Conservation (phyloP, 1,140 invertebrate species). For the Danaus plexippus region DNA sequence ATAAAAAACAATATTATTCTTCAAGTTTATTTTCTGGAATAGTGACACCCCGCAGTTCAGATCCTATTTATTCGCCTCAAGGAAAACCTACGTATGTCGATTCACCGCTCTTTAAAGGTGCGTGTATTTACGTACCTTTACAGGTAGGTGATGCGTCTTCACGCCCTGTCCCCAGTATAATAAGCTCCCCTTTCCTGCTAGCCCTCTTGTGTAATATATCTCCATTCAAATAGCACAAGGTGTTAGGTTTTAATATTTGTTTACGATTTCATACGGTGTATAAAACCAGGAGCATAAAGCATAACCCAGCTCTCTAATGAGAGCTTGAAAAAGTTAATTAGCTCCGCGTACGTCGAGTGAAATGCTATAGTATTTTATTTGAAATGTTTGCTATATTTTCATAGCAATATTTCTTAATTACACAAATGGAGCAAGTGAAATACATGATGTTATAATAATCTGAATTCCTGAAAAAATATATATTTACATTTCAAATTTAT, state of each 20-base stretch:
- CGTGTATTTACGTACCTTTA: conserved; percentile 56
- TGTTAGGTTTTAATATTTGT: conserved; percentile 15
- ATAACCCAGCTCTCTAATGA: conserved; percentile 32
- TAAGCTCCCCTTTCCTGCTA: conserved; percentile 34
- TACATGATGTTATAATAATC: too few species aligned
- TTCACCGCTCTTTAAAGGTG: conserved; percentile 46
- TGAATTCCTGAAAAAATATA: too few species aligned
- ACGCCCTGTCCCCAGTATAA: conserved; percentile 38
- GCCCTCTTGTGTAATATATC: conserved; percentile 8
- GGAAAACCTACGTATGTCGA: conserved; percentile 33
- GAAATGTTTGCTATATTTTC: neutral
- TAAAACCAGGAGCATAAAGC: conserved; percentile 11
- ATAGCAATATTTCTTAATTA: too few species aligned
- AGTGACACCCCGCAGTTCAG: conserved; percentile 12
- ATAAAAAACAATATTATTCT: conserved; percentile 1
- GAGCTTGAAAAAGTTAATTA: conserved; percentile 19
- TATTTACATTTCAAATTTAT: too few species aligned
- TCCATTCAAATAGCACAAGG: conserved; percentile 14
- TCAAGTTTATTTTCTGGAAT: conserved; percentile 12
- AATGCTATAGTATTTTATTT: conserved; percentile 18
- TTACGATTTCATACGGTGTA: conserved; percentile 12
- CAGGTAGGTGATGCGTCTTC: conserved; percentile 51
- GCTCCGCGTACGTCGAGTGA: conserved; percentile 11
- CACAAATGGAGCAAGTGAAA: too few species aligned
- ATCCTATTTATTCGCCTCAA: conserved; percentile 31